Base-by-base conservation (phyloP, 2,113 vertebrate species). In the Albula goreensis region DNA sequence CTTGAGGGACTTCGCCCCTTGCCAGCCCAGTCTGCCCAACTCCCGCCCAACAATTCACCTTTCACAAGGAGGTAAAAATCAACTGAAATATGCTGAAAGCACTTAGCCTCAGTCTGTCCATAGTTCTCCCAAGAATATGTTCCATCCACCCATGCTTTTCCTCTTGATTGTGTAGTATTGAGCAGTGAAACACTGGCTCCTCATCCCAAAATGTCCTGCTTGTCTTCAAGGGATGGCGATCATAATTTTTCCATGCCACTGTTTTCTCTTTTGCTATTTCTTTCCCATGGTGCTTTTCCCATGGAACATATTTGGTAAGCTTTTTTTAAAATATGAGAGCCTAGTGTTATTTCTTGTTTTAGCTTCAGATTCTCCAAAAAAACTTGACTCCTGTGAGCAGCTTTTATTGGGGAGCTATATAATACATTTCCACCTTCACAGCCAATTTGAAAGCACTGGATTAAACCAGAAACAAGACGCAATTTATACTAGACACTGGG, bases 261-360 rank as follows among this genome's bases (percentile, higher is more conserved):
- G n/a, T 91, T 93, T 92, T 87, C 89, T 90, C 88, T 83, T 90
- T 83, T 51, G 60, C 89, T 86, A 88, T 88, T 89, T 90, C 92
- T 92, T 94, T 92, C 91, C 92, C 93, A 93, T 91, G 92, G 56
- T 85, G 56, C 19, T 83, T 81, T 88, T 91, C 89, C 88, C 87
- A 89, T 87, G 81, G 85, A 87, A 88, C 90, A 89, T 92, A 89
- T 94, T 92, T 91, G 89, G 70, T n/a, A 74, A 74, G 70, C 70
- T 74, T 74, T 74, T 70, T 70, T 74, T 74, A 25, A 9, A 74
- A 25, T n/a, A 25, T 31, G 31, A 41, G 31, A 41, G 31, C n/a
- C 70, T 31, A 31, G 70, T 74, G 70, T 12, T 74, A 31, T 9
- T 31, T 74, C 70, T 74, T 74, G 53, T 56, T 74, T 74, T 74